Evolutionary conservation across 2,797 vertebrate genomes (phyloP), one percentile per base, ranked within the genome.

Genomic region (Lepus oiostolus): DNA sequence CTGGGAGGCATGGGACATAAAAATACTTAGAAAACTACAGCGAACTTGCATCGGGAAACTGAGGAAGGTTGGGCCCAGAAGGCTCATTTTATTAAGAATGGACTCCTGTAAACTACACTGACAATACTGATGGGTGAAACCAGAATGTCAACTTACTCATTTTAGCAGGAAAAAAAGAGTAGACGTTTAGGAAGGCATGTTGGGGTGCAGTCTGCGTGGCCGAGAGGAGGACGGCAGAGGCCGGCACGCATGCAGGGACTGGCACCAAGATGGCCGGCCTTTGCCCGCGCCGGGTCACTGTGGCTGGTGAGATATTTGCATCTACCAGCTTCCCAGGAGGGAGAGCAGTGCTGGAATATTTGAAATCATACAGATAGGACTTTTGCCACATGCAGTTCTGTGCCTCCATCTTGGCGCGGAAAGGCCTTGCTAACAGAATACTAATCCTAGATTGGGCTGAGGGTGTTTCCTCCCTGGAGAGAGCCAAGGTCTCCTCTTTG

Each of bases 21-120:
- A 47, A 9, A 47, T 47, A 47, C 42, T 47, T 9, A 0, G 42
- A 47, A 47, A 47, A 47, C 42, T 47, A 9, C 42, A 47, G 42
- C 42, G 42, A 47, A 47, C 8, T 47, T 9, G 42, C 42, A 21
- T 21, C 17, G 6, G 54, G 54, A 58, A 17, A 58, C 54, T 17
- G 14, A 58, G 54, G 54, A 58, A 58, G 19, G 54, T 71, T 38
- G 32, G 70, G 21, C 10, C 50, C 63, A 82, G 63, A 72, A 50
- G 35, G 63, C 54, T 68, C 24, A 47, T 81, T 95, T 90, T 92
- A 32, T 76, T 68, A 52, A 90, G 21, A 76, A 42, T 54, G 26
- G 21, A 54, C 10, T 93, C 26, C 28, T 0, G 4, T 79, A 30
- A 60, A 71, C 10, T 70, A 42, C 62, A 21, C n/a, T 47, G 75